Conservation (phyloP, 2,113 vertebrate genomes). For the Choloepus hoffmanni region DNA sequence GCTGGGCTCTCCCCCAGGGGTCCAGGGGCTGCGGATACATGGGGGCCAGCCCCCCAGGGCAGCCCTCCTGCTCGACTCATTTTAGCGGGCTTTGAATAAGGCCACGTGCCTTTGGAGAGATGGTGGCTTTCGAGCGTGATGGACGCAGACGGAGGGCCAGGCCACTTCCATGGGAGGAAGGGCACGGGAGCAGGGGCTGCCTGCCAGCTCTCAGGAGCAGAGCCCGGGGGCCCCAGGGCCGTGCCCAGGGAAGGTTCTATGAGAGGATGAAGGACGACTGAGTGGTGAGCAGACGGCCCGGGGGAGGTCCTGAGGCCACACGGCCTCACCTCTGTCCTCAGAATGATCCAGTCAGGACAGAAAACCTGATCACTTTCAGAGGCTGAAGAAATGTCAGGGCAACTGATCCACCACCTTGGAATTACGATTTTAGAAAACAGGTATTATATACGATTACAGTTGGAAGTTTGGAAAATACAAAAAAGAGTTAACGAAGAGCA, state of each 20-base stretch:
- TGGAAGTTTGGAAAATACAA: neutral
- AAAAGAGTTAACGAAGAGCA: neutral
- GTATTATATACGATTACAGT: neutral
- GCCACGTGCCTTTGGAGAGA: too few species aligned
- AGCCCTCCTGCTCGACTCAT: accelerated
- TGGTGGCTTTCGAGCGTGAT: too few species aligned
- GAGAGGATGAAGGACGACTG: accelerated
- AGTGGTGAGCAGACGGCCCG: accelerated
- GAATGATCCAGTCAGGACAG: neutral
- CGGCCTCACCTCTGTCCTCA: neutral
- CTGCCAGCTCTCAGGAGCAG: neutral
- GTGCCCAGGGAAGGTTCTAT: accelerated
- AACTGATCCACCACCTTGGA: neutral
- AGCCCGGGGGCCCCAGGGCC: accelerated
- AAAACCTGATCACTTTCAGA: neutral
- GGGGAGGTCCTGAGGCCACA: neutral
- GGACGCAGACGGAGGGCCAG: too few species aligned
- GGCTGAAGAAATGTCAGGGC: neutral
- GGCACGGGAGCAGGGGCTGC: too few species aligned
- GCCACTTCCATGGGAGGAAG: too few species aligned
- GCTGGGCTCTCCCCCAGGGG: neutral
- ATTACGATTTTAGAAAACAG: neutral
- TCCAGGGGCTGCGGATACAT: accelerated
- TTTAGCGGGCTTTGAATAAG: too few species aligned
- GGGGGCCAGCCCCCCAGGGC: accelerated